Conservation (phyloP, 2,888 invertebrate species). For the Dryococelus australis region DNA sequence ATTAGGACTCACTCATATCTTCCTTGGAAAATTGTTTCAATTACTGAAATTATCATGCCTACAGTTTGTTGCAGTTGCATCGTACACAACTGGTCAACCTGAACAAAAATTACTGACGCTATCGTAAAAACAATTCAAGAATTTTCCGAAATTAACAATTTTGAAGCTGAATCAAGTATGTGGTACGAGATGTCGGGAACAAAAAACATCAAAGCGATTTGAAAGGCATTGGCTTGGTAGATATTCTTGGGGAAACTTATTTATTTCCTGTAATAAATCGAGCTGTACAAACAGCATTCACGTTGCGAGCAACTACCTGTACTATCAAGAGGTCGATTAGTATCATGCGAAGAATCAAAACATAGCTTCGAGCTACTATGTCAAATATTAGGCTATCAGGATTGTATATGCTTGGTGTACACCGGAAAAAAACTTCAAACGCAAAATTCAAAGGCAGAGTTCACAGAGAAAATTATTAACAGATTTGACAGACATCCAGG, state of each 20-base stretch:
- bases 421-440: neutral
- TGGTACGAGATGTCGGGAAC: constrained; percentile 27
- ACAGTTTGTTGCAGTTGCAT: too few relatives aligned
- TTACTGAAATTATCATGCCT: neutral
- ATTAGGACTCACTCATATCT: constrained; percentile 24
- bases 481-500: neutral
- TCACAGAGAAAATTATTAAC: neutral
- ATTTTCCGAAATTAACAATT: neutral
- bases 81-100: too few relatives aligned
- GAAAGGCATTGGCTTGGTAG: neutral
- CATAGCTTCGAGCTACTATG: constrained; percentile 40
- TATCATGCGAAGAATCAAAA: constrained; percentile 45
- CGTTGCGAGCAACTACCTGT: constrained; percentile 42
- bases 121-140: neutral
- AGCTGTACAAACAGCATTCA: constrained; percentile 36
- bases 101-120: neutral
- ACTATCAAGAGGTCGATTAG: constrained; percentile 46
- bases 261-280: neutral
- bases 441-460: neutral
- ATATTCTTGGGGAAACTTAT: neutral
- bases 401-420: constrained; percentile 34
- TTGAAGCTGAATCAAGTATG: constrained; percentile 3
- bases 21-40: constrained; percentile 11
- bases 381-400: constrained; percentile 41
- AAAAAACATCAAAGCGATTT: neutral